Evolutionary conservation across 2,113 vertebrate genomes (phyloP).

Genomic region (Eulacestoma nigropectus): DNA sequence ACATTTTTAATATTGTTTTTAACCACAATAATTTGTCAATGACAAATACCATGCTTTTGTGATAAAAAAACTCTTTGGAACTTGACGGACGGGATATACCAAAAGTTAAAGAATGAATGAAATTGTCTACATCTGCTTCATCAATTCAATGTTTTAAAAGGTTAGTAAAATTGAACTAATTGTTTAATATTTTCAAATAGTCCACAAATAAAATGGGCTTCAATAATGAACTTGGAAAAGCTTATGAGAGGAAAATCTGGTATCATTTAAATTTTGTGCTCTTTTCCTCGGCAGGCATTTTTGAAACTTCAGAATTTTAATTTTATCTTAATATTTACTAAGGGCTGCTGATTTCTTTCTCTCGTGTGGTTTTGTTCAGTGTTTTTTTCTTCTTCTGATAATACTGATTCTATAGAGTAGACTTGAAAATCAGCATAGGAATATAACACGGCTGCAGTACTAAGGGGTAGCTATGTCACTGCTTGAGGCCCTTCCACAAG

Average conservation of each 20-base stretch:
- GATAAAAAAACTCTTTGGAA: not conserved
- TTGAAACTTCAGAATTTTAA: not conserved
- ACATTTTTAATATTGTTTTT: not conserved
- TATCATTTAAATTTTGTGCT: not conserved
- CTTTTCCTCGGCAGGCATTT: not conserved
- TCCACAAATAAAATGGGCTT: not conserved
- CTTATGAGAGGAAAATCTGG: not conserved
- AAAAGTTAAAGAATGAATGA: not conserved
- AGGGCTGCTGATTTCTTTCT: not conserved
- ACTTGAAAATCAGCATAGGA: not conserved
- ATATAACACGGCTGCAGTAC: not conserved
- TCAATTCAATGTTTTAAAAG: not conserved
- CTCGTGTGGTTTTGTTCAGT: not conserved
- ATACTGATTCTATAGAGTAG: not conserved
- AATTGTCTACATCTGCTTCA: not conserved
- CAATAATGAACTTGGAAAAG: not conserved
- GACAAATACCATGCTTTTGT: not conserved
- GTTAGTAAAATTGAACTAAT: not conserved
- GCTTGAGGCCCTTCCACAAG: not conserved
- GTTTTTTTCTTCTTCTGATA: not conserved
- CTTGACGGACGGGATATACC: not conserved
- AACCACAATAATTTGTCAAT: not conserved
- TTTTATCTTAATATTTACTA: not conserved
- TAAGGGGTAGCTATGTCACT: accelerated
- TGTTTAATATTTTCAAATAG: not conserved